Evolutionary conservation across 1,140 invertebrate species (phyloP).

Genomic region (Gryon sp.): DNA sequence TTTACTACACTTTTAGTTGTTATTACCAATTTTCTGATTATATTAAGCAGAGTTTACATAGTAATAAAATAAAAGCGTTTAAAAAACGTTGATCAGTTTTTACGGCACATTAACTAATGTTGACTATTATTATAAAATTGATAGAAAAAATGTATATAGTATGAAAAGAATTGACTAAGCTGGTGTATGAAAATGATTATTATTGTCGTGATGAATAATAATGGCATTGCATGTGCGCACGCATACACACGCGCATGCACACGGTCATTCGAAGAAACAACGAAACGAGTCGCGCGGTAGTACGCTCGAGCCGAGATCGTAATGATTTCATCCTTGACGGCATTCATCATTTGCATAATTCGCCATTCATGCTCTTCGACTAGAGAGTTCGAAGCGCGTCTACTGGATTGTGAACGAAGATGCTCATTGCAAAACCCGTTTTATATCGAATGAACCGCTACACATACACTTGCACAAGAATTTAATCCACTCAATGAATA

Average conservation of each 20-base stretch:
- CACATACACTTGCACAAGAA: slow-evolving; percentile 3
- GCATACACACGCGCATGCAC: slow-evolving; percentile 23
- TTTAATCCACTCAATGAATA: no score
- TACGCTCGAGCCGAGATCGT: slow-evolving; percentile 64
- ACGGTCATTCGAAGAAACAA: slow-evolving; percentile 51
- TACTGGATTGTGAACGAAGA: slow-evolving; percentile 57
- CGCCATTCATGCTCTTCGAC: slow-evolving; percentile 67
- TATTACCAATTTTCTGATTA: no score
- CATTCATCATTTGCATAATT: slow-evolving; percentile 70
- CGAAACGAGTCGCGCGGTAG: slow-evolving; percentile 62
- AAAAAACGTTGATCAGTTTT: no score
- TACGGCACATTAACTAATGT: no score
- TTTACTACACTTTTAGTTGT: no score
- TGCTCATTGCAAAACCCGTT: slow-evolving; percentile 48
- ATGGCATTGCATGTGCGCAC: slow-evolving; percentile 29
- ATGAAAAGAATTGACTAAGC: no score
- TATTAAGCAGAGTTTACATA: no score
- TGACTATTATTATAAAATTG: no score
- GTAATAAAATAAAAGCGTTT: no score
- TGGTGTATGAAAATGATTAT: slow-evolving; percentile 21
- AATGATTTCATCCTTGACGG: slow-evolving; percentile 70
- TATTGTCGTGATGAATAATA: slow-evolving; percentile 51
- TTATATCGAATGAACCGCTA: slow-evolving; percentile 31
- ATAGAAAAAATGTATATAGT: no score
- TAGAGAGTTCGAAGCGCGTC: slow-evolving; percentile 55